Percentiles rank a stretch among this genome's conserved stretches.
phyloP scores from a whole-genome alignment of 2,888 invertebrate species.

The Diploptera punctata region DNA sequence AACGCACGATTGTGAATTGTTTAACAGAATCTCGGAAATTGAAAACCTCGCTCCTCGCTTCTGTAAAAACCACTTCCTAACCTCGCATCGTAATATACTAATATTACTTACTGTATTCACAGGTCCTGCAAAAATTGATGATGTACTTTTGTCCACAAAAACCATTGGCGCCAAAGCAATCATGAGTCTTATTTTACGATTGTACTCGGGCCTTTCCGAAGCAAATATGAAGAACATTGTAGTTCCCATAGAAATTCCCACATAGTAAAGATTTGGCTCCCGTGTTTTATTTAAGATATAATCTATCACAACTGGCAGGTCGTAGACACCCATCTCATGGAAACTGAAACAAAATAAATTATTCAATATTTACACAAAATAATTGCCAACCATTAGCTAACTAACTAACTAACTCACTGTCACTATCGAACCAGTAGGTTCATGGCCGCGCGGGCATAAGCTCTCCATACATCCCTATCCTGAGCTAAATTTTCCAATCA shows the following conservation, averaged over 20 bases:
- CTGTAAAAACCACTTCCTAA: no score
- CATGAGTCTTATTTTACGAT: constrained; percentile 69
- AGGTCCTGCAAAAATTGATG: not conserved
- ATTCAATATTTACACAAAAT: no score
- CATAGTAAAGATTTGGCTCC: not conserved
- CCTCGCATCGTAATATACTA: no score
- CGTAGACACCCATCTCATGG: constrained; percentile 81
- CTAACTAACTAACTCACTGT: no score
- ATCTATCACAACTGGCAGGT: constrained; percentile 84
- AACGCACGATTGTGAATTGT: no score
- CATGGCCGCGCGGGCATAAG: no score
- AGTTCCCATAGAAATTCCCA: not conserved
- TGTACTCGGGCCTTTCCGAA: constrained; percentile 70
- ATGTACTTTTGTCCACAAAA: constrained; percentile 48
- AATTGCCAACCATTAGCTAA: no score
- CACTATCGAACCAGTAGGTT: no score
- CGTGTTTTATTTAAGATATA: constrained; percentile 58
- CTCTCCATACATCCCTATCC: no score
- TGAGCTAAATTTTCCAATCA: no score
- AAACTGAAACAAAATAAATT: constrained; percentile 61
- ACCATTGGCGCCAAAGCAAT: constrained; percentile 75
- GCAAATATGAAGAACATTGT: constrained; percentile 65
- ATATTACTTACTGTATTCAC: not conserved
- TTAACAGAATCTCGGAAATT: no score
- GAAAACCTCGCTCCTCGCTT: no score